Evolutionary conservation across 2,797 vertebrate genomes (phyloP), one percentile per base, ranked within the genome.

Genomic region (Muraenolepis orangiensis): DNA sequence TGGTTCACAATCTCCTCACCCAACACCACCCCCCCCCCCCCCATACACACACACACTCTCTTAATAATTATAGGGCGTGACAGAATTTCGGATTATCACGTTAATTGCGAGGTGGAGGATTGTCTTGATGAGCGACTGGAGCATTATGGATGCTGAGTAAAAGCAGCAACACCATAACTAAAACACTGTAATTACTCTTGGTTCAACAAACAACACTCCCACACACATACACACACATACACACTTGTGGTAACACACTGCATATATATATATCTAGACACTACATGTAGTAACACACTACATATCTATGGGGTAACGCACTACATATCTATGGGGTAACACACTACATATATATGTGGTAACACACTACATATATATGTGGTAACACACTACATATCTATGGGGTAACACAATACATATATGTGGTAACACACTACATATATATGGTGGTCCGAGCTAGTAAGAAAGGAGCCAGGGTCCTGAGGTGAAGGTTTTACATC

Each of bases 1-100:
- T 64, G 57, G 57, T 11, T 64, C 57, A 26, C 86, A n/a, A n/a
- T n/a, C 74, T 14, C 80, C 31, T 80, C 87, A 81, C 5, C 74
- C 77, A 70, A 68, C 69, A 51, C 82, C 72, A 6, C n/a, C 26
- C 6, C 64, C 16, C 10, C 30, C 31, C 2, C 69, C 20, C 34
- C 31, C 34, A 4, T n/a, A 11, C 67, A 32, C 30, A n/a, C 67
- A 69, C 69, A 18, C 26, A 18, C 14, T 16, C 23, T 16, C 2
- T 11, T 29, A 13, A n/a, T 29, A 13, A n/a, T 72, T 26, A 64
- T 12, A 16, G 40, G 26, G 57, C 16, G n/a, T 26, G 16, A 34
- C 32, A 34, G 32, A 10, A 38, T 38, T 38, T 38, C 36, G 6
- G 36, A 61, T 61, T 23, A 26, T 26, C 7, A 26, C n/a, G 12